A percentile compares a stretch with the other conserved stretches of the same genome.
Evolutionary conservation across 2,797 vertebrate species (phyloP).

Genomic region (Alcedo quadribrachys): DNA sequence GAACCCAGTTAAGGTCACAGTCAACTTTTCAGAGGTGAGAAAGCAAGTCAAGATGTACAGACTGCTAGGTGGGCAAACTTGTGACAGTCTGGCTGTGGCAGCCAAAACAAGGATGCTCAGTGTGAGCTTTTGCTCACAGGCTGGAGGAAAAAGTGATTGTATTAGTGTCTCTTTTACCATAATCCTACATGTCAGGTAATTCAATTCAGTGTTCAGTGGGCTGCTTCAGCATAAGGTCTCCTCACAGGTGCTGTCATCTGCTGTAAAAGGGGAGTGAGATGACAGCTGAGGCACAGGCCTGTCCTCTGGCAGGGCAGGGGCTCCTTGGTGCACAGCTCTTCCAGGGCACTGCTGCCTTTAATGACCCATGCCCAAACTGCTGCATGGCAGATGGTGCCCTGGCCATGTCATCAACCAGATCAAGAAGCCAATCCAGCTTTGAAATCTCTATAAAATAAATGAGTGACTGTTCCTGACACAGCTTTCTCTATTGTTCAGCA

Average conservation of each 20-base stretch:
- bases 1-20: neutral
- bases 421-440: neutral
- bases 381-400: neutral
- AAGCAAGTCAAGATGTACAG: neutral
- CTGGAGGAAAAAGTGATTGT: neutral
- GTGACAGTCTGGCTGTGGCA: neutral
- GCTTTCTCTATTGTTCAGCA: neutral
- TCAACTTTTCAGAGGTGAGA: neutral
- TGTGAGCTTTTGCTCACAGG: neutral
- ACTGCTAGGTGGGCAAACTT: neutral
- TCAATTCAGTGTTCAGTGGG: neutral
- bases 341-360: neutral
- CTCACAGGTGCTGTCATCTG: neutral
- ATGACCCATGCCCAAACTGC: neutral
- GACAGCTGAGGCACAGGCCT: neutral
- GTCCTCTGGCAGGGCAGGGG: fast-evolving
- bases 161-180: neutral
- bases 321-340: no score
- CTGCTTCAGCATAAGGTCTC: neutral
- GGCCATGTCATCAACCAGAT: neutral
- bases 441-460: neutral
- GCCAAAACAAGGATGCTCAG: neutral
- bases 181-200: neutral
- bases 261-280: neutral
- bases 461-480: neutral